Conservation (phyloP, 2,797 vertebrate species). For the Micropoecilia bifurca region DNA sequence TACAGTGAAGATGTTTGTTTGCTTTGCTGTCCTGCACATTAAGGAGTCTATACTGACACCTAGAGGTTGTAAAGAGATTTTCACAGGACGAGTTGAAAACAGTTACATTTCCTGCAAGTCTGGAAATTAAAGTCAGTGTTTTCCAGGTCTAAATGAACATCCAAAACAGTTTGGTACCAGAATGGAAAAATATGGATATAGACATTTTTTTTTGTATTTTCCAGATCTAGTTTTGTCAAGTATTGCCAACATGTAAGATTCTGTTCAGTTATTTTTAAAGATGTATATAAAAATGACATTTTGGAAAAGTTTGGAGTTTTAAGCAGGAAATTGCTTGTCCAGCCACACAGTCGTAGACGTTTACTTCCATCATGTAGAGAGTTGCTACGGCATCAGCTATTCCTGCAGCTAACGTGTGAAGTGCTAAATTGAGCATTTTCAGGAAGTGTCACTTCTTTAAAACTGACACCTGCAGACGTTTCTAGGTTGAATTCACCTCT, state of each 20-base stretch:
- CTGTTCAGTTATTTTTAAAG: background rate
- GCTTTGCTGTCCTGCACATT: background rate
- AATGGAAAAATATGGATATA: background rate
- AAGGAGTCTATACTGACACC: constrained; percentile 43
- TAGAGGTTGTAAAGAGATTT: constrained; percentile 38
- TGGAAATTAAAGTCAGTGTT: background rate
- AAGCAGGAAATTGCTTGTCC: background rate
- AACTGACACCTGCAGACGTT: background rate
- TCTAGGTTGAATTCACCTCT: background rate
- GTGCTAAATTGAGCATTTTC: background rate
- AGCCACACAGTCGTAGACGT: background rate
- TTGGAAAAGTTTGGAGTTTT: background rate
- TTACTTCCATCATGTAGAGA: background rate
- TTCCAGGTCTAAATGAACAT: background rate
- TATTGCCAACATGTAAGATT: background rate
- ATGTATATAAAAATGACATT: background rate
- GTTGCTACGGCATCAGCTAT: background rate
- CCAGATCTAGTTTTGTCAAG: background rate
- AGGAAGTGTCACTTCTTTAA: background rate
- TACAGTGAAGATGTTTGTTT: background rate
- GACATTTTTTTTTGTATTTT: background rate
- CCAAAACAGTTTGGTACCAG: background rate
- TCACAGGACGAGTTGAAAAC: background rate
- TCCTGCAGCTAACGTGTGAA: too few species aligned
- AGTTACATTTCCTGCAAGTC: background rate